Evolutionary conservation across 2,888 invertebrate species (phyloP).

Genomic region (Linnaemya vulpina): DNA sequence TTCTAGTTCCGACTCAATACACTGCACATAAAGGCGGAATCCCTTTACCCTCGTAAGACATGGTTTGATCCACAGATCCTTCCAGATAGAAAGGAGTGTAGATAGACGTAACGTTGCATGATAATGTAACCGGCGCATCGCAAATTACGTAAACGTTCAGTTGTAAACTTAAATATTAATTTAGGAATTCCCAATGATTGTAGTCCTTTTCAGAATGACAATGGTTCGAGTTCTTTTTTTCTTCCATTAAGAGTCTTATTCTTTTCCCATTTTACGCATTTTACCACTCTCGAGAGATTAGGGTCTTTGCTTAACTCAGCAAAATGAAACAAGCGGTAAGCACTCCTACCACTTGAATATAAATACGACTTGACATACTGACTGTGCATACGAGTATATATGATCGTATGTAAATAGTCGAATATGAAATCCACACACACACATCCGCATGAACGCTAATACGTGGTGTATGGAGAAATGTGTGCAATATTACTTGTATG

Average conservation of each 20-base stretch:
- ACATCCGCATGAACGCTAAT: neutral
- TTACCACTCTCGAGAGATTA: slow-evolving; percentile 64
- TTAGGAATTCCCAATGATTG: neutral
- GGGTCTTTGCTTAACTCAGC: slow-evolving; percentile 63
- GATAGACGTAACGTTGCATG: no score
- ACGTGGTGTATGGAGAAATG: neutral
- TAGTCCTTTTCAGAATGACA: slow-evolving; percentile 15
- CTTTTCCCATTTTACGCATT: slow-evolving; percentile 60
- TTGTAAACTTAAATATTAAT: no score
- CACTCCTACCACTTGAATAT: slow-evolving; percentile 43
- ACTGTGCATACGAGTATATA: neutral
- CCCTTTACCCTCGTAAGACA: no score
- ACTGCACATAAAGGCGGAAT: no score
- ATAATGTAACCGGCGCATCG: no score
- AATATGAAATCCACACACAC: neutral
- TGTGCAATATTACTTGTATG: slow-evolving; percentile 54
- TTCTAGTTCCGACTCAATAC: no score
- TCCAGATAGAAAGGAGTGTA: no score
- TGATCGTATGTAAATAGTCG: neutral
- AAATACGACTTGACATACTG: slow-evolving; percentile 59
- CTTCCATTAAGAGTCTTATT: slow-evolving; percentile 50
- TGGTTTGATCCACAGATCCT: no score
- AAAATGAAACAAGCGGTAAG: slow-evolving; percentile 42
- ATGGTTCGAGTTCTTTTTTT: slow-evolving; percentile 38
- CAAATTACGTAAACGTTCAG: no score